Evolutionary conservation across 2,797 vertebrate species (phyloP), one percentile per base, ranked within the genome.

Genomic region (Paratrypauchen microcephalus): DNA sequence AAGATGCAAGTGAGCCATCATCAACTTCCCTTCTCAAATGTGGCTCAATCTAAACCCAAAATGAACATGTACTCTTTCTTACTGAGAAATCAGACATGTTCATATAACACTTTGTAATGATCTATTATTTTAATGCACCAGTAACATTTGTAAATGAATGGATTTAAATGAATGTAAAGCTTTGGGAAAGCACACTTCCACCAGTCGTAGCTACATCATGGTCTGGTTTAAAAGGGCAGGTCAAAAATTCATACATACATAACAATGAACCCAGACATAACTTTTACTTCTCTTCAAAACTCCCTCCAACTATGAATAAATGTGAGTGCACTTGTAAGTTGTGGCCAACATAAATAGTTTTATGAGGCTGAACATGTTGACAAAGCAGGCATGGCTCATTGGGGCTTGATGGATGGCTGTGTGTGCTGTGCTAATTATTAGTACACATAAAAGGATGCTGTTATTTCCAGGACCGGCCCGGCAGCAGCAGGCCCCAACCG

Each of bases 371-470:
- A 82, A 82, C 88, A 89, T 92, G 89, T 91, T 90, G 85, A 90
- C 91, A 91, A 91, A 89, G 89, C 88, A 85, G 86, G 86, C 83
- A 76, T 78, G 87, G 87, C 89, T 90, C 85, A 81, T 88, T 92
- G 91, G 57, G 7, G 76, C 2, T 85, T 94, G 93, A 94, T 93
- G 89, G 92, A 93, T 94, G 91, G 90, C 87, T 73, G 83, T 87
- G 85, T 91, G 90, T 75, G 88, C 86, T 86, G 75, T 66, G 88
- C 90, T 93, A 93, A 94, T 94, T 94, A 93, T 94, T 93, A 91
- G 90, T 83, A 86, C 87, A 91, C 89, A 91, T 92, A 92, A 93
- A 93, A 92, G 92, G 89, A 92, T 91, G 91, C 90, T 88, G 90
- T 91, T 92, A 88, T 92, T 91, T 90, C 87, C 87, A 88, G 88